These are phyloP conservation scores for Elephas maximus DNA, from an alignment of 2,113 vertebrate species.

Conservation along the genomic window DNA sequence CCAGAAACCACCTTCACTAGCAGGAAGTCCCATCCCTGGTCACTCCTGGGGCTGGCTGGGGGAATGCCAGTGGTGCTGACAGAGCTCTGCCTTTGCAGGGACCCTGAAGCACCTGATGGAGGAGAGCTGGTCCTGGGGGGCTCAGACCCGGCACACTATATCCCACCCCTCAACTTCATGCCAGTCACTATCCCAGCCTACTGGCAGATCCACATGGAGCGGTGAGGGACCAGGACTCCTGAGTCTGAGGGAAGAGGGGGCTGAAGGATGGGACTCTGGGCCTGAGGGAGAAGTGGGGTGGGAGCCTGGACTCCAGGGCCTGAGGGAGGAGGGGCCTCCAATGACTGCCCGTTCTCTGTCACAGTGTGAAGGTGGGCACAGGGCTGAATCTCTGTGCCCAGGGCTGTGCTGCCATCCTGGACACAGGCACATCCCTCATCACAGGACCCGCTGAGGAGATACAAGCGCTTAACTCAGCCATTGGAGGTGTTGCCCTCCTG, in stretches of 20 bases:
- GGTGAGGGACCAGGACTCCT: conserved; percentile 84
- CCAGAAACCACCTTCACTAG: not conserved
- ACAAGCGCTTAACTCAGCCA: conserved; percentile 88
- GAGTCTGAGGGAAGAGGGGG: not conserved
- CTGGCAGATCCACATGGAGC: conserved; percentile 93
- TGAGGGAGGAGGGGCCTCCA: not conserved
- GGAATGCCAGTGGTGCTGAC: not conserved
- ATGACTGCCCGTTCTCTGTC: too few relatives aligned
- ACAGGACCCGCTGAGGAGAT: conserved; percentile 90
- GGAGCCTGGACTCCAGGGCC: not conserved
- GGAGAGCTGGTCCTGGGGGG: conserved; percentile 94
- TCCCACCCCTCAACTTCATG: conserved; percentile 92
- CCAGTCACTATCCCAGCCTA: conserved; percentile 92
- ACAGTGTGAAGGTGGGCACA: conserved; percentile 89
- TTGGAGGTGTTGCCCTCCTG: conserved; percentile 90
- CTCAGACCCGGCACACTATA: conserved; percentile 89
- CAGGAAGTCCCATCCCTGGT: not conserved
- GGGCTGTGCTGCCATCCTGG: conserved; percentile 93
- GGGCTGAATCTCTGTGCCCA: conserved; percentile 91
- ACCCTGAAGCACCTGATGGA: conserved; percentile 85
- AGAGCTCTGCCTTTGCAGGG: conserved; percentile 76
- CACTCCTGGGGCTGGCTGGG: too few relatives aligned
- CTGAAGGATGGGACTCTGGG: not conserved
- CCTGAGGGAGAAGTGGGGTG: not conserved
- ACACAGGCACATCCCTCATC: conserved; percentile 93